Evolutionary conservation across 2,888 invertebrate species (phyloP).

Genomic region (Chirona hameri): DNA sequence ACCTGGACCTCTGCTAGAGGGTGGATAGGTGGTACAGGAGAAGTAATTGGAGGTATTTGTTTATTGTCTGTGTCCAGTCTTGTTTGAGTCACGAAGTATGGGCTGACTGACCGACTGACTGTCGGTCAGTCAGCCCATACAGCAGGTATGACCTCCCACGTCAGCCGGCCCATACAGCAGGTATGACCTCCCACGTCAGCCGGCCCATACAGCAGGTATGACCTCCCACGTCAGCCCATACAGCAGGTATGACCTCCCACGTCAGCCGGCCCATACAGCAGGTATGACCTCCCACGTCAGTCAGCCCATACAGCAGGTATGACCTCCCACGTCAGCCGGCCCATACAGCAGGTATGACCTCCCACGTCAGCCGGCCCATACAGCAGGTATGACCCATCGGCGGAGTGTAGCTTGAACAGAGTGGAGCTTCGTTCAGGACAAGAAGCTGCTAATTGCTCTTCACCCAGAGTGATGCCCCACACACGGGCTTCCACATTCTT

Average conservation of each 20-base stretch:
- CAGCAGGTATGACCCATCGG: constrained; percentile 56
- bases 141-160: constrained; percentile 57
- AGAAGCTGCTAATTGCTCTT: too few relatives aligned
- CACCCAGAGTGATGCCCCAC: too few relatives aligned
- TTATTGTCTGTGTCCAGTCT: too few relatives aligned
- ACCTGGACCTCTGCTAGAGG: too few relatives aligned
- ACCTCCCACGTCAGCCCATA: constrained; percentile 74
- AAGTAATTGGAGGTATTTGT: too few relatives aligned
- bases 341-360: constrained; percentile 62
- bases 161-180: constrained; percentile 83
- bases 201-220: constrained; percentile 70
- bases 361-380: constrained; percentile 84
- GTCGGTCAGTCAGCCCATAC: constrained; percentile 92
- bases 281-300: constrained; percentile 63
- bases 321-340: constrained; percentile 71
- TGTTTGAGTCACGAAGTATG: too few relatives aligned
- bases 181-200: constrained; percentile 63
- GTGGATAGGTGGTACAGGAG: too few relatives aligned
- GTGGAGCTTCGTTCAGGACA: too few relatives aligned
- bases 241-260: constrained; percentile 57
- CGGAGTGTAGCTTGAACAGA: too few relatives aligned
- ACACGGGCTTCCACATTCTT: too few relatives aligned
- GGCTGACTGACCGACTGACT: too few relatives aligned
- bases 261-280: constrained; percentile 87
- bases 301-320: constrained; percentile 70